Conservation (phyloP, 2,888 invertebrate species). For the Mythimna albipuncta region DNA sequence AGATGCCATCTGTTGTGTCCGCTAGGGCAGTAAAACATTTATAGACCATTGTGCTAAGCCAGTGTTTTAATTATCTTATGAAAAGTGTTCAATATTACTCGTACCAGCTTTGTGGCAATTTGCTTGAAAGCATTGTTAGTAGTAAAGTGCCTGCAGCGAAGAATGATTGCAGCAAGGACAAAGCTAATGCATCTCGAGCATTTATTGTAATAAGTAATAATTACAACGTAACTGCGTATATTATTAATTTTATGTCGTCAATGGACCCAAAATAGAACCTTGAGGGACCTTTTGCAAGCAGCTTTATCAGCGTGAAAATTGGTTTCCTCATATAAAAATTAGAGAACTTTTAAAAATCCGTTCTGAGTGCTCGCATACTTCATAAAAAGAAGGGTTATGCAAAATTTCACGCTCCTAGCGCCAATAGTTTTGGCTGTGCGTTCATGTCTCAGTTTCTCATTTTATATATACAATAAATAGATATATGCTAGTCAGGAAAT, state of each 20-base stretch:
- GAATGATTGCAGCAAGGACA: conserved; percentile 13
- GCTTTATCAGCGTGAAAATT: too few species aligned
- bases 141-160: not conserved
- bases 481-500: too few species aligned
- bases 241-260: not conserved
- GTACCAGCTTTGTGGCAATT: not conserved
- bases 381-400: too few species aligned
- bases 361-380: too few species aligned
- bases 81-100: not conserved
- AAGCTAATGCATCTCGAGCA: not conserved
- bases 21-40: conserved; percentile 24
- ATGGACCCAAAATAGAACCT: conserved; percentile 28
- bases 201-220: too few species aligned
- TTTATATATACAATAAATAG: too few species aligned
- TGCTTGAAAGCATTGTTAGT: conserved; percentile 26
- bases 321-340: too few species aligned
- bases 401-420: too few species aligned
- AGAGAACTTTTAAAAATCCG: too few species aligned
- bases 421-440: too few species aligned
- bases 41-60: not conserved
- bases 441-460: too few species aligned
- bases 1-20: conserved; percentile 37
- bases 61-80: not conserved
- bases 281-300: conserved; percentile 3
- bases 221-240: not conserved